Conservation (phyloP, 2,888 invertebrate species). For the Nebria brevicollis region DNA sequence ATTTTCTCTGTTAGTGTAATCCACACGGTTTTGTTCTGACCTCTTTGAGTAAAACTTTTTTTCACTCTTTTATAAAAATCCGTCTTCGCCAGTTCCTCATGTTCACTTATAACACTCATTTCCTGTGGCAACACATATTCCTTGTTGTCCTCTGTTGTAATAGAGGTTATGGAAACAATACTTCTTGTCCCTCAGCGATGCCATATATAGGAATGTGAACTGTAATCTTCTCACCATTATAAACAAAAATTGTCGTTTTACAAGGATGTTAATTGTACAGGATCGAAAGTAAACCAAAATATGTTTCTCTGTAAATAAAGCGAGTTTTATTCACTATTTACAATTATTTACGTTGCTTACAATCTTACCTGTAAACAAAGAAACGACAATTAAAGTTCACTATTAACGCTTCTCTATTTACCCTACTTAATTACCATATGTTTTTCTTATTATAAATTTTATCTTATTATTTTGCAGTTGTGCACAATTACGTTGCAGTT, state of each 20-base stretch:
- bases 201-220: no score
- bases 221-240: no score
- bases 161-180: conserved; percentile 41
- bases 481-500: neutral
- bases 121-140: conserved; percentile 47
- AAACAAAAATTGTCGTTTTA: no score
- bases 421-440: no score
- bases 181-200: no score
- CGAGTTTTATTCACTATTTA: no score
- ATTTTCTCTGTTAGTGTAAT: conserved; percentile 49
- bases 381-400: neutral
- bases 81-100: conserved; percentile 48
- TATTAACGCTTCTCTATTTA: neutral
- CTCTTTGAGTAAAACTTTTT: conserved; percentile 49
- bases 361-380: no score
- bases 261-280: neutral
- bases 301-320: conserved; percentile 5
- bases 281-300: conserved; percentile 28
- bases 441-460: no score
- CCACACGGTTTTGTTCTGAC: conserved; percentile 49
- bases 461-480: neutral
- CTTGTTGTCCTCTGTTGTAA: conserved; percentile 46
- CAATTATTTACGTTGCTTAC: no score
- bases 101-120: neutral
- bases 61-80: conserved; percentile 47